A percentile compares a stretch with the other conserved stretches of the same genome.
These are phyloP conservation scores for Phaenicophaeus curvirostris DNA, from an alignment of 2,797 vertebrate species.

Conservation along the genomic window DNA sequence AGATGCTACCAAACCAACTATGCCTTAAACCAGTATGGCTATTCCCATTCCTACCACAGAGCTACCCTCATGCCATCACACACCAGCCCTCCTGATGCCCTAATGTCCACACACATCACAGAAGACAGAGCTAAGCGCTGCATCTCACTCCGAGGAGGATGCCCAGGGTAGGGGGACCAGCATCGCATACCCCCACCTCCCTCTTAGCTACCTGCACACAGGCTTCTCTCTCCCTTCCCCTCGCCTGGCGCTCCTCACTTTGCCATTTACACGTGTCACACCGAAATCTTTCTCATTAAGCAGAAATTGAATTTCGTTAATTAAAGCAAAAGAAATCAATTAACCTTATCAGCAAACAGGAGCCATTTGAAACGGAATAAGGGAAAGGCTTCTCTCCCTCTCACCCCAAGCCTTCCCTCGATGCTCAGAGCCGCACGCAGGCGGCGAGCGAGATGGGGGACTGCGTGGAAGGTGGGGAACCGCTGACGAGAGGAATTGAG, in stretches of 20 bases:
- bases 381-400: constrained; percentile 18
- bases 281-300: constrained; percentile 73
- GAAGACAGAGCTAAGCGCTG: not conserved
- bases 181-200: not conserved
- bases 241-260: constrained; percentile 26
- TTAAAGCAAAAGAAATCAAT: constrained; percentile 83
- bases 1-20: not conserved
- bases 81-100: too few relatives aligned
- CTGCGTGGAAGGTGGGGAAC: not conserved
- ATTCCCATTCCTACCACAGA: not conserved
- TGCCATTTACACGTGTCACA: constrained; percentile 65
- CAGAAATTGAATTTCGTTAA: constrained; percentile 79
- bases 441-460: not conserved
- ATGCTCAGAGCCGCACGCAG: not conserved
- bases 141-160: not conserved
- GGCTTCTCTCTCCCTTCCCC: not conserved
- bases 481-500: not conserved
- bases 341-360: constrained; percentile 75
- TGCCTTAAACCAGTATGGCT: not conserved
- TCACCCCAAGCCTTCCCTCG: not conserved
- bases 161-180: not conserved
- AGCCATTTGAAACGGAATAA: constrained; percentile 68
- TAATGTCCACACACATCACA: not conserved
- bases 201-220: not conserved
- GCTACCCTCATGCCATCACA: not conserved